Base-by-base conservation (phyloP, 2,797 vertebrate genomes). In the Enteromius viviparus region DNA sequence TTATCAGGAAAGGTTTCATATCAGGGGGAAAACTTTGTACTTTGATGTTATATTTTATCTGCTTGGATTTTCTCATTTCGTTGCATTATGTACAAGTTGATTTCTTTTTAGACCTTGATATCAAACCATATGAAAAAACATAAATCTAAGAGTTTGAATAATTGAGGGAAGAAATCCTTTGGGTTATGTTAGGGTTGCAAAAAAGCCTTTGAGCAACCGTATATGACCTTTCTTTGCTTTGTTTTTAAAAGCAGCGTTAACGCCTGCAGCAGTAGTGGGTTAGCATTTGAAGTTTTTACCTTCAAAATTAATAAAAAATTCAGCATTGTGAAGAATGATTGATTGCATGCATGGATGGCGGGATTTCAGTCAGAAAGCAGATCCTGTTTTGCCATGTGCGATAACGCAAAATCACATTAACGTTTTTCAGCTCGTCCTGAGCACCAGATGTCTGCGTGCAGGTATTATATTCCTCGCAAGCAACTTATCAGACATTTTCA, bases 391-490 rank as follows among this genome's bases (percentile, higher is more conserved):
- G 26, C 70, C 9, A 62, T 26, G 42, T 74, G 58, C 3, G 21
- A 64, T 74, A 74, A 17, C 80, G 29, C 55, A 64, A 65, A 81
- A 81, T 65, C 58, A 49, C 69, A 81, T 81, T 81, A 62, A 49
- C 12, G 19, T 26, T 71, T 21, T 69, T 58, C 78, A 80, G n/a
- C 78, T 58, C 9, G 26, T 60, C 19, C 19, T 15, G 55, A 81
- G 42, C 29, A 58, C 58, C 70, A 60, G 69, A 51, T 81, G 55
- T 62, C 80, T 37, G 62, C n/a, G 0, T n/a, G 71, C 37, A 40
- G 51, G 42, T 37, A 21, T 81, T 51, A 62, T 64, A 51, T 75
- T 71, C 17, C 45, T 40, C 7, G 10, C 45, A 15, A 75, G 42
- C 21, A 15, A 75, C 42, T 81, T 81, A 51, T 75, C 45, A 65